These are phyloP conservation scores for Elephas maximus DNA, from an alignment of 2,113 vertebrate genomes.

Conservation along the genomic window DNA sequence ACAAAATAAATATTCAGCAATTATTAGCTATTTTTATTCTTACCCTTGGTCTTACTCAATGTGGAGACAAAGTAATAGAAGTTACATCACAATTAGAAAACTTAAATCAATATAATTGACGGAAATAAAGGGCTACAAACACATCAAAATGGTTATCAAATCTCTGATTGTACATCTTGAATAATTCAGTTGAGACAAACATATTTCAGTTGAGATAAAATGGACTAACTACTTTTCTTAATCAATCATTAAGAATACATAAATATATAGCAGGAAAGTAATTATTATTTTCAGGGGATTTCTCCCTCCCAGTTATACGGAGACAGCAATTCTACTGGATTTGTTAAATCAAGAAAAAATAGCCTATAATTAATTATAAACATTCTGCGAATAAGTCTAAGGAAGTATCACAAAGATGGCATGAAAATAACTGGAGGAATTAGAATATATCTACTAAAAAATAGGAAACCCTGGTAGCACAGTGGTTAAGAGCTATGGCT, in stretches of 20 bases:
- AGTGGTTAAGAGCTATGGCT: too few relatives aligned
- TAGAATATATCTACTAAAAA: background rate
- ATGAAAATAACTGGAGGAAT: background rate
- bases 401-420: background rate
- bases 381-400: background rate
- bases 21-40: background rate
- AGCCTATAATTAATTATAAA: conserved; percentile 44
- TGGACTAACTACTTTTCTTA: conserved; percentile 23
- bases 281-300: conserved; percentile 23
- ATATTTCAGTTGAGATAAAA: conserved; percentile 9
- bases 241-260: conserved; percentile 11
- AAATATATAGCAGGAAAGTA: conserved; percentile 21
- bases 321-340: background rate
- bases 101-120: conserved; percentile 11
- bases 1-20: background rate
- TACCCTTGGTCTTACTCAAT: background rate
- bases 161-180: background rate
- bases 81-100: background rate
- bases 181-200: background rate
- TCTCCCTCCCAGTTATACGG: background rate
- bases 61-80: background rate
- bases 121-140: conserved; percentile 14
- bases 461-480: too few relatives aligned
- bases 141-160: background rate
- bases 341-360: conserved; percentile 42